phyloP scores from a whole-genome alignment of 2,797 vertebrate genomes.

The Chromobotia macracanthus region DNA sequence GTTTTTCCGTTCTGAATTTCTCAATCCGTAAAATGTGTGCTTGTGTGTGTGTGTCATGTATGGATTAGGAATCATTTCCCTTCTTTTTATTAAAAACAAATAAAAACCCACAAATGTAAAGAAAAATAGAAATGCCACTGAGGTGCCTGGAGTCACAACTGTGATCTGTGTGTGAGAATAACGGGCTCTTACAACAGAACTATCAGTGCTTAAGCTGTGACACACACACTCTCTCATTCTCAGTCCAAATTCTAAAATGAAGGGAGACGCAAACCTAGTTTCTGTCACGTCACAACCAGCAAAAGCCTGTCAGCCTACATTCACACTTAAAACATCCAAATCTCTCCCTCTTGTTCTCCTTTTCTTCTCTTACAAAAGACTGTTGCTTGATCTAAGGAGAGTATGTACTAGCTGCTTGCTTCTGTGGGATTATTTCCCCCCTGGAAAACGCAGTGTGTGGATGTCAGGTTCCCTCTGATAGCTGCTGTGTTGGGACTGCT shows the following conservation, averaged over 20 bases:
- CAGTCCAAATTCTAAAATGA: constrained; percentile 49
- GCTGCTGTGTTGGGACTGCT: constrained; percentile 60
- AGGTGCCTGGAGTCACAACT: constrained; percentile 51
- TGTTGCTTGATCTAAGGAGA: constrained; percentile 53
- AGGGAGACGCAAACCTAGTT: constrained; percentile 47
- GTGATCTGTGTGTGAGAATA: constrained; percentile 33
- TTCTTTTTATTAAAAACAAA: constrained; percentile 35
- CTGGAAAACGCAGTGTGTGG: constrained; percentile 51
- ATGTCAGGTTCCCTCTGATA: constrained; percentile 61
- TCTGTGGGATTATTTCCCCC: constrained; percentile 52
- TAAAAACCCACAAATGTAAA: constrained; percentile 31
- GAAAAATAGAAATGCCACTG: constrained; percentile 28
- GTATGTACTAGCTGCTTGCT: constrained; percentile 46
- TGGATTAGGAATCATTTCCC: constrained; percentile 32
- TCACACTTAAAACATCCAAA: constrained; percentile 53
- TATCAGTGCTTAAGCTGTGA: constrained; percentile 43
- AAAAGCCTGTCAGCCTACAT: constrained; percentile 53
- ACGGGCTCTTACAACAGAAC: constrained; percentile 39
- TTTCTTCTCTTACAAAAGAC: constrained; percentile 44
- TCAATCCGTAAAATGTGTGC: constrained; percentile 25
- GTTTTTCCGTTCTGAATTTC: constrained; percentile 61
- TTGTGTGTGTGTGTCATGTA: constrained; percentile 25
- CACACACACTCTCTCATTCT: constrained; percentile 48
- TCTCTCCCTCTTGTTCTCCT: constrained; percentile 29
- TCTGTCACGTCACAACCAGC: constrained; percentile 49